phyloP scores from a whole-genome alignment of 1,140 invertebrate species.

The Drosophila equinoxialis region DNA sequence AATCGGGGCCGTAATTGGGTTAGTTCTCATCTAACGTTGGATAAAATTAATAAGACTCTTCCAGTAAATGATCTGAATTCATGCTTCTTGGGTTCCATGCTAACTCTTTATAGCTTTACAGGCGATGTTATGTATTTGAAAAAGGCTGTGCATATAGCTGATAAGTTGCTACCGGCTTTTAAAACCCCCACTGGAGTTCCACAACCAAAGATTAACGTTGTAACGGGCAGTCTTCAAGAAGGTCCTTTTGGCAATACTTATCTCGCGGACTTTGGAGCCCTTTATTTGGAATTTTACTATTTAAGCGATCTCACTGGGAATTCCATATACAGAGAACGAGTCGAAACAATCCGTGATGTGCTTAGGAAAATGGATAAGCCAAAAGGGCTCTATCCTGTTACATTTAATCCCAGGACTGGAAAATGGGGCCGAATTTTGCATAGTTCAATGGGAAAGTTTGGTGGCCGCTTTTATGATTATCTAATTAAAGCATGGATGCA shows the following conservation, averaged over 20 bases:
- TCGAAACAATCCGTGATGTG: constrained; percentile 91
- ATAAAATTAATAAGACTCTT: constrained; percentile 92
- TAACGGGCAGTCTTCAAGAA: constrained; percentile 88
- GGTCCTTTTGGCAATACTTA: constrained; percentile 97
- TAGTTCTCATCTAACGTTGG: constrained; percentile 91
- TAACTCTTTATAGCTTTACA: constrained; percentile 96
- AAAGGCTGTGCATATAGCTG: constrained; percentile 96
- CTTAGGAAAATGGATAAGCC: constrained; percentile 93
- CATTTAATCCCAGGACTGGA: constrained; percentile 96
- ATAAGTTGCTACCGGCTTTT: constrained; percentile 97
- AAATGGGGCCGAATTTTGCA: constrained; percentile 97
- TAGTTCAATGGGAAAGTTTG: constrained; percentile 89
- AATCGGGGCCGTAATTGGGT: constrained; percentile 96
- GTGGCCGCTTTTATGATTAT: constrained; percentile 99
- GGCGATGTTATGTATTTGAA: constrained; percentile 96
- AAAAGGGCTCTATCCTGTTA: constrained; percentile 97
- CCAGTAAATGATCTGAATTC: constrained; percentile 99
- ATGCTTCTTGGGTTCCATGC: constrained; percentile 96
- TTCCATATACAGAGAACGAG: constrained; percentile 92
- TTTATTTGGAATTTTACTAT: constrained; percentile 98
- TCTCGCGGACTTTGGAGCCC: constrained; percentile 97
- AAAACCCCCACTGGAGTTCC: constrained; percentile 98
- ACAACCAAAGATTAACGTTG: constrained; percentile 92
- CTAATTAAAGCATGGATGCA: constrained; percentile 97
- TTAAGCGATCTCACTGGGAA: constrained; percentile 97